phyloP scores from a whole-genome alignment of 2,888 invertebrate species.

The Phragmatobia fuliginosa region DNA sequence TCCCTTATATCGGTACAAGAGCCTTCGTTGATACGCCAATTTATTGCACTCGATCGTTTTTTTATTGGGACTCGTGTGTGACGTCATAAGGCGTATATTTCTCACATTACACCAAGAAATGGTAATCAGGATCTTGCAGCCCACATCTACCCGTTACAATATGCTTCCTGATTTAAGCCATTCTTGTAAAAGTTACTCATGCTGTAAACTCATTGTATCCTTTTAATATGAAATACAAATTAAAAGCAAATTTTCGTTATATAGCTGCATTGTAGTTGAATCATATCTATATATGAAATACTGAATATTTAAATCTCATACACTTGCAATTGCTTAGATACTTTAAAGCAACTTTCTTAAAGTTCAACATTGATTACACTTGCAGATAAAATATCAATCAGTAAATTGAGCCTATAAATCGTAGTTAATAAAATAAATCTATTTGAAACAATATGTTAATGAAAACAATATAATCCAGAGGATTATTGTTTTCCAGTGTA shows the following conservation, averaged over 20 bases:
- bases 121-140: constrained; percentile 1
- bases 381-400: neutral
- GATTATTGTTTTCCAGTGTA: neutral
- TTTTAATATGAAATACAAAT: neutral
- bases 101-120: constrained; percentile 10
- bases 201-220: neutral
- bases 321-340: neutral
- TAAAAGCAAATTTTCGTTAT: no score
- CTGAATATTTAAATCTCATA: no score
- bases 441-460: neutral
- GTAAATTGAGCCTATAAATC: neutral
- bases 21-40: constrained; percentile 63
- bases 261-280: no score
- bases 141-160: neutral
- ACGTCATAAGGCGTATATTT: constrained; percentile 40
- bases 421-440: neutral
- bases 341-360: neutral
- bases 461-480: neutral
- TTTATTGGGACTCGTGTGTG: constrained; percentile 48
- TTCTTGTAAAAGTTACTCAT: neutral
- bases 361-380: neutral
- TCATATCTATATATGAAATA: no score
- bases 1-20: constrained; percentile 21
- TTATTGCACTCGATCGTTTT: constrained; percentile 58
- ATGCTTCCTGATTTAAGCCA: neutral